A percentile compares a stretch with the other conserved stretches of the same genome.
Evolutionary conservation across 2,797 vertebrate genomes (phyloP).

Genomic region (Dicrostonyx torquatus): DNA sequence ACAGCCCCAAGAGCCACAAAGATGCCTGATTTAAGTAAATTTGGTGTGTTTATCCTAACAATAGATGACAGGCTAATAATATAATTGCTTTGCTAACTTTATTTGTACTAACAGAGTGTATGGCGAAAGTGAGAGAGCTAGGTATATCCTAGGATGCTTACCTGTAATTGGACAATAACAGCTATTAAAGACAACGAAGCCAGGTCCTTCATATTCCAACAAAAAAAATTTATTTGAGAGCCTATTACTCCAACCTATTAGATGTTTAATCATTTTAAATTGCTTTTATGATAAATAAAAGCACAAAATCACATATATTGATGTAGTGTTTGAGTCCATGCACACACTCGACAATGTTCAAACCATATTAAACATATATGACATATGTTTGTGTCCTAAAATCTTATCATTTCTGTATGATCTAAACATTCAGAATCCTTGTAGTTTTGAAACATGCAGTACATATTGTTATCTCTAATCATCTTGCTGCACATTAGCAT

Average conservation of each 20-base stretch:
- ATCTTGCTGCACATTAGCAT: neutral
- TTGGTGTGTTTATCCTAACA: neutral
- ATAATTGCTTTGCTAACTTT: neutral
- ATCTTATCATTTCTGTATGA: neutral
- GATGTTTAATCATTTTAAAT: neutral
- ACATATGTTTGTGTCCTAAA: neutral
- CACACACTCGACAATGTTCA: neutral
- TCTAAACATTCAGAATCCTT: neutral
- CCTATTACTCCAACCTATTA: neutral
- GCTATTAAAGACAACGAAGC: neutral
- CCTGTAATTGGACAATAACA: neutral
- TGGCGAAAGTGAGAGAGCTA: neutral
- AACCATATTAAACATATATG: neutral
- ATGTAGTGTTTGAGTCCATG: neutral
- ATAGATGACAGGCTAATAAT: neutral
- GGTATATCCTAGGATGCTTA: neutral
- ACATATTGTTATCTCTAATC: neutral
- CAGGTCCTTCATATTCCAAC: neutral
- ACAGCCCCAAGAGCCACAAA: neutral
- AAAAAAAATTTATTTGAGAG: neutral
- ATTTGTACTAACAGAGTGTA: neutral
- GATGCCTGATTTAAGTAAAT: neutral
- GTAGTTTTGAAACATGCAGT: neutral
- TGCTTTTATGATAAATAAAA: neutral
- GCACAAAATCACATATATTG: neutral